These are phyloP conservation scores for Cylas formicarius DNA, from an alignment of 1,140 invertebrate genomes.

Conservation along the genomic window DNA sequence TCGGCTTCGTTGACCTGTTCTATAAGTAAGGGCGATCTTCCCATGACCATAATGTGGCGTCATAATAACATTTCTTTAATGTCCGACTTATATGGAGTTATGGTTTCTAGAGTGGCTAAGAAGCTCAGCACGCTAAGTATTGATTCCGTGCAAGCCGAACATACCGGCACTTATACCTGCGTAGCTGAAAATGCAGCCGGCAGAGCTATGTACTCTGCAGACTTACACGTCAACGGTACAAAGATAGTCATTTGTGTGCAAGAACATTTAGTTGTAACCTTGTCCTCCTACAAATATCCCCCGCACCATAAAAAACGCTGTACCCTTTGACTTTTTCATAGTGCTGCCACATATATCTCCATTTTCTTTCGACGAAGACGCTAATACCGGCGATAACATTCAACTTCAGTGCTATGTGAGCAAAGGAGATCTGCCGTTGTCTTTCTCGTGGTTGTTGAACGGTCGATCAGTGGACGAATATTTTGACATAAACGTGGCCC, in stretches of 20 bases:
- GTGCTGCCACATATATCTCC: conserved; percentile 56
- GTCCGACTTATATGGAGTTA: conserved; percentile 56
- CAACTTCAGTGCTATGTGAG: conserved; percentile 34
- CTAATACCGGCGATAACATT: conserved; percentile 40
- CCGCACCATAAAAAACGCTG: too few species aligned
- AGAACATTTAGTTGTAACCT: too few species aligned
- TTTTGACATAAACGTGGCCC: conserved; percentile 33
- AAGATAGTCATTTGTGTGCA: too few species aligned
- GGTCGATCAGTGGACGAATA: conserved; percentile 30
- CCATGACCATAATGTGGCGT: conserved; percentile 55
- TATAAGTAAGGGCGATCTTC: conserved; percentile 60
- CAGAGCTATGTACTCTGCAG: conserved; percentile 11
- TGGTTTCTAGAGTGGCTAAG: conserved; percentile 64
- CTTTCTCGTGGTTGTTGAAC: conserved; percentile 45
- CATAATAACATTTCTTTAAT: conserved; percentile 42
- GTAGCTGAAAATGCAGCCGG: conserved; percentile 65
- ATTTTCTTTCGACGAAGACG: conserved; percentile 56
- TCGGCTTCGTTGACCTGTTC: conserved; percentile 52
- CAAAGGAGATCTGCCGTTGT: conserved; percentile 35
- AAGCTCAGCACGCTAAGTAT: conserved; percentile 64
- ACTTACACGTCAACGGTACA: conserved; percentile 26
- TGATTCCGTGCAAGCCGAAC: conserved; percentile 57
- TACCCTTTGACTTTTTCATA: conserved; percentile 46
- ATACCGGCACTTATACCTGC: conserved; percentile 69
- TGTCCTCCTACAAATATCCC: too few species aligned